These are phyloP conservation scores for Heteractis magnifica DNA, from an alignment of 92 coral and sea anemone genomes.

Conservation along the genomic window DNA sequence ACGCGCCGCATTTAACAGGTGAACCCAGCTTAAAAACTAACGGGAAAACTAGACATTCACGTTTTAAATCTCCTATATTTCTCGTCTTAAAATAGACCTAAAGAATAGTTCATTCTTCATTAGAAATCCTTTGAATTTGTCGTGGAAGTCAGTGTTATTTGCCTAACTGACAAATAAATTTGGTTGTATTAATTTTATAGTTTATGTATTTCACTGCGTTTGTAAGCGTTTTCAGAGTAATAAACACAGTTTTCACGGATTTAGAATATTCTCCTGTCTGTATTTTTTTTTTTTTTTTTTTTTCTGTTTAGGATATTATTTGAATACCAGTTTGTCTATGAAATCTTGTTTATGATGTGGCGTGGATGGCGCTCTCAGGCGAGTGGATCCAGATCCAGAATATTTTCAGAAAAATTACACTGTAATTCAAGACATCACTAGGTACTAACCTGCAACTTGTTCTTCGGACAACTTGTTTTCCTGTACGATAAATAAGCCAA, in stretches of 20 bases:
- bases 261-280: too few species aligned
- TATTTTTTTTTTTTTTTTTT: too few species aligned
- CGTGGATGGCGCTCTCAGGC: neutral
- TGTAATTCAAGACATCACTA: neutral
- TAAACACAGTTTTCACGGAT: too few species aligned
- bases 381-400: neutral
- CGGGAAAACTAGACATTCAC: neutral
- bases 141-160: neutral
- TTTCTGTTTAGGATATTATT: too few species aligned
- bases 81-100: neutral
- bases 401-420: neutral
- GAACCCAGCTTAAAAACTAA: neutral
- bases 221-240: too few species aligned
- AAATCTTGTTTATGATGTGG: neutral
- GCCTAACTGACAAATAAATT: too few species aligned
- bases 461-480: constrained; percentile 56
- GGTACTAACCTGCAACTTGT: constrained; percentile 61
- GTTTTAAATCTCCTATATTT: neutral
- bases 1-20: constrained; percentile 13
- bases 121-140: neutral
- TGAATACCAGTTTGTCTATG: too few species aligned
- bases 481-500: constrained; percentile 28
- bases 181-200: too few species aligned
- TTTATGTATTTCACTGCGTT: too few species aligned
- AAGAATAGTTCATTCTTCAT: neutral